phyloP scores from a whole-genome alignment of 2,113 vertebrate genomes.

The Cathartes aura region DNA sequence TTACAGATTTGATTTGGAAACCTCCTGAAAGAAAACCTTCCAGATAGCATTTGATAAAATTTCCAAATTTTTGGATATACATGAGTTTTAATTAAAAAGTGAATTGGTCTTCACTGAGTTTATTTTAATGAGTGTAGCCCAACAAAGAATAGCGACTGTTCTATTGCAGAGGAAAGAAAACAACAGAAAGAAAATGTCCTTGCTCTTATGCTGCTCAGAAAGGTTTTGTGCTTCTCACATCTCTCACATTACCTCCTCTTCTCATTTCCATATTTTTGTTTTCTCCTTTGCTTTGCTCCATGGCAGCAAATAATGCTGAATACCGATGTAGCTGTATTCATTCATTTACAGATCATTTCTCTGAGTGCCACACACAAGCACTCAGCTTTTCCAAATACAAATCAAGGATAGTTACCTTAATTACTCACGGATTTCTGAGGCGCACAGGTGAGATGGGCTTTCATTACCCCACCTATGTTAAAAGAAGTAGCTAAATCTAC shows the following conservation, averaged over 20 bases:
- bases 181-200: background rate
- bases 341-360: slow-evolving; percentile 46
- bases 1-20: background rate
- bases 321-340: background rate
- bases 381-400: slow-evolving; percentile 26
- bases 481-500: slow-evolving; percentile 20
- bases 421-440: slow-evolving; percentile 37
- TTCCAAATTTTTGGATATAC: background rate
- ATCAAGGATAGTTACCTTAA: slow-evolving; percentile 46
- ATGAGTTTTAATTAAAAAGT: background rate
- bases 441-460: slow-evolving; percentile 3
- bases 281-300: slow-evolving; percentile 25
- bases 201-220: background rate
- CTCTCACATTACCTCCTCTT: background rate
- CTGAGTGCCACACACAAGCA: background rate
- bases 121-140: background rate
- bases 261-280: slow-evolving; percentile 67
- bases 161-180: background rate
- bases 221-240: slow-evolving; percentile 6
- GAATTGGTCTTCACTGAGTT: background rate
- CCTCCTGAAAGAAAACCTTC: background rate
- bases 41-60: background rate
- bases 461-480: background rate
- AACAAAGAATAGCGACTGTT: background rate
- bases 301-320: slow-evolving; percentile 23